A percentile compares a stretch with the other conserved stretches of the same genome.
phyloP scores from a whole-genome alignment of 2,113 vertebrate genomes.

The Sinosuthora webbiana region DNA sequence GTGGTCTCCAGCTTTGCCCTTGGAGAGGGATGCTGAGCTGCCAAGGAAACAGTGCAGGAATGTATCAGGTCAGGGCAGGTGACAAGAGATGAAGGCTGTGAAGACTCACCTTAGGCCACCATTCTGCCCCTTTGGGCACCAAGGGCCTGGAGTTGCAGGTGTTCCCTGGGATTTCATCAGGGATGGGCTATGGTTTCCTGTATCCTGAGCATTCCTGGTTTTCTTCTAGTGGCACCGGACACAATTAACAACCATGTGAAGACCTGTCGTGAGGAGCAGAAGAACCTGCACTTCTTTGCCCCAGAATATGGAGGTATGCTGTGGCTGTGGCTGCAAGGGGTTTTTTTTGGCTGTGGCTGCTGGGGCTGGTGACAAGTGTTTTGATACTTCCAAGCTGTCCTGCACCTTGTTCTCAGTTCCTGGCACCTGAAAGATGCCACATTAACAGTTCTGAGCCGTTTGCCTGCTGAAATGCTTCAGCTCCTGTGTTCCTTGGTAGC shows the following conservation, averaged over 20 bases:
- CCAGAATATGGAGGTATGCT: slow-evolving; percentile 93
- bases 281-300: slow-evolving; percentile 98
- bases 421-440: neutral
- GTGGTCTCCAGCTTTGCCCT: neutral
- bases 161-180: neutral
- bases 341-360: neutral
- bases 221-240: slow-evolving; percentile 89
- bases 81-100: neutral
- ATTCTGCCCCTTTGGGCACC: neutral
- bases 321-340: neutral
- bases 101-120: neutral
- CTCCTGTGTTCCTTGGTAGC: neutral
- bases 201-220: neutral
- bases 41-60: neutral
- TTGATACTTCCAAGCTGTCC: neutral
- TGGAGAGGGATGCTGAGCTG: neutral
- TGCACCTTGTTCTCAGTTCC: neutral
- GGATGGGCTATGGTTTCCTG: neutral
- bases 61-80: accelerated
- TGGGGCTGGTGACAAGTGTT: no score
- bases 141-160: neutral
- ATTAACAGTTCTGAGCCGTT: neutral
- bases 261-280: slow-evolving; percentile 98
- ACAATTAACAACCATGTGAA: slow-evolving; percentile 99
- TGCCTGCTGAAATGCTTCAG: neutral